phyloP scores from a whole-genome alignment of 2,113 vertebrate genomes.

The Clarias macrocephalus region DNA sequence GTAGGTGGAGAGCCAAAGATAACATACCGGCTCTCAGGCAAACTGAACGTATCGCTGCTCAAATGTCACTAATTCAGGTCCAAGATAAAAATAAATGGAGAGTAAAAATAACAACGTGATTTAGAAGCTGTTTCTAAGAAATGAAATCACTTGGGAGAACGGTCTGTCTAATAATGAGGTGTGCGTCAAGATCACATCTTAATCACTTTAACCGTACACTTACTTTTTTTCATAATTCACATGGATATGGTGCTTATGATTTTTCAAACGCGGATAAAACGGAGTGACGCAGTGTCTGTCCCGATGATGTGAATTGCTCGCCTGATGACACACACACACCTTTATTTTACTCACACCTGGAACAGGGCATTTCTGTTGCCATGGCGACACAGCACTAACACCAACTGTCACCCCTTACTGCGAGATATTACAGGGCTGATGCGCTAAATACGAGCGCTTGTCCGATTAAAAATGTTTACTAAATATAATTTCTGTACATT shows the following conservation, averaged over 20 bases:
- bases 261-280: neutral
- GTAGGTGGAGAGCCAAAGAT: neutral
- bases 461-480: neutral
- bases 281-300: neutral
- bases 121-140: neutral
- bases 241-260: too few species aligned
- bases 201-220: neutral
- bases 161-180: neutral
- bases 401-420: too few species aligned
- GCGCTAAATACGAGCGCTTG: too few species aligned
- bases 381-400: too few species aligned
- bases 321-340: neutral
- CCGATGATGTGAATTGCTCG: neutral
- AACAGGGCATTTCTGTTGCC: too few species aligned
- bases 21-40: constrained; percentile 4
- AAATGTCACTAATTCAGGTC: neutral
- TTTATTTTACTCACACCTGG: neutral
- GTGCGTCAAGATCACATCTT: neutral
- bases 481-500: too few species aligned
- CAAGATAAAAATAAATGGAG: neutral
- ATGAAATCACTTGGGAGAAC: neutral
- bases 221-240: too few species aligned
- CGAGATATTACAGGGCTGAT: too few species aligned
- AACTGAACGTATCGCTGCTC: neutral
- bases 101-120: neutral